These are phyloP conservation scores for Ctenosaura bakeri DNA, from an alignment of 2,797 vertebrate genomes.

Conservation along the genomic window DNA sequence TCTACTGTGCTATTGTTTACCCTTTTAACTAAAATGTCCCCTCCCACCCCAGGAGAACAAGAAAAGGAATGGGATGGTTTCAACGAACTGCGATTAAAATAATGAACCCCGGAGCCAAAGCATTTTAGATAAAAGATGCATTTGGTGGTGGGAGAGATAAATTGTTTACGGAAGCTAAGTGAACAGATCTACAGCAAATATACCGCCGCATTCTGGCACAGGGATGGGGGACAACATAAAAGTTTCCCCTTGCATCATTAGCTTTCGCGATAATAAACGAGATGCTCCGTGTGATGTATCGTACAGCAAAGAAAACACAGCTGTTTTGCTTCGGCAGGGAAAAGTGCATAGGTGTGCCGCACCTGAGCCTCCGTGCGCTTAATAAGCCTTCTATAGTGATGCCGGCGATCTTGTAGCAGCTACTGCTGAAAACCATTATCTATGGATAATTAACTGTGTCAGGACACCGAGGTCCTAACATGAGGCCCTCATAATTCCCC, in stretches of 20 bases:
- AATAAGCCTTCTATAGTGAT: slow-evolving; percentile 74
- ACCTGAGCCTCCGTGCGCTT: slow-evolving; percentile 79
- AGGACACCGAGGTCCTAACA: slow-evolving; percentile 81
- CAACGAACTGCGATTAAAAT: not conserved
- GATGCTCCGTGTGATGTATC: slow-evolving; percentile 82
- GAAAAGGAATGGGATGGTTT: not conserved
- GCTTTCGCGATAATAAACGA: slow-evolving; percentile 78
- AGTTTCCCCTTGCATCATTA: slow-evolving; percentile 80
- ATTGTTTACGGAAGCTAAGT: slow-evolving; percentile 71
- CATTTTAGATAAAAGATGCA: slow-evolving; percentile 56
- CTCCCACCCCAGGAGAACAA: not conserved
- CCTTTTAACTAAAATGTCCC: not conserved
- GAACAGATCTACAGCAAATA: slow-evolving; percentile 72
- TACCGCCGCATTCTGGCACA: slow-evolving; percentile 50
- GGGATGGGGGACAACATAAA: slow-evolving; percentile 68
- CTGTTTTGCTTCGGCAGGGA: slow-evolving; percentile 78
- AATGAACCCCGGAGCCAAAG: slow-evolving; percentile 50
- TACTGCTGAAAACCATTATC: slow-evolving; percentile 79
- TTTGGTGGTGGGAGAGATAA: slow-evolving; percentile 74
- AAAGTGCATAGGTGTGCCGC: slow-evolving; percentile 64
- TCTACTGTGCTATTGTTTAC: not conserved
- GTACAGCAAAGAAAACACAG: slow-evolving; percentile 80
- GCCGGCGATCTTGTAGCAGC: slow-evolving; percentile 60
- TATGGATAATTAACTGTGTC: slow-evolving; percentile 83
- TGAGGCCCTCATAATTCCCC: slow-evolving; percentile 76